Base-by-base conservation (phyloP, 2,113 vertebrate species). In the Osmerus mordax region DNA sequence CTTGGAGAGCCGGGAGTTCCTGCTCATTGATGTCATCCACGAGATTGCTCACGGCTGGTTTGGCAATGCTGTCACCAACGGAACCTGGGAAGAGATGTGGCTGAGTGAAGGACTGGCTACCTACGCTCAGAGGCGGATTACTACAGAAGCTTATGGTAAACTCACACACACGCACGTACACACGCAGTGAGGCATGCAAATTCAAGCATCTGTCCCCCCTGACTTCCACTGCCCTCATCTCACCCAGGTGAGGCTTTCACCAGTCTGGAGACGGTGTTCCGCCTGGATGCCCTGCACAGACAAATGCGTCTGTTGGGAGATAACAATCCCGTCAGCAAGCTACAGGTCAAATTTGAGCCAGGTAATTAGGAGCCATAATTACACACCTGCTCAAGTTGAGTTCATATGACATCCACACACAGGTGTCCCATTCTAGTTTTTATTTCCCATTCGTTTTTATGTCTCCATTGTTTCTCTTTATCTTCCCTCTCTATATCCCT, bases 61-160 rank as follows among this genome's bases (percentile, higher is more conserved):
- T 2, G 96, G 96, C 28, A 99, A 98, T 0, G 95, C 97, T 0
- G 97, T 99, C 89, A 99, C 97, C 88, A 98, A 98, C 0, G 97
- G 95, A 81, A 97, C 94, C 0, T 99, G 97, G 97, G 96, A 98
- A 84, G 96, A 99, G 92, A 98, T 98, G 97, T 99, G 97, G 97
- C 92, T 99, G 86, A 99, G 97, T 0, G 97, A 98, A 76, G 97
- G 97, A 1, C 90, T 99, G 28, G 96, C 97, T 75, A 99, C 97
- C 0, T 99, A 98, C 0, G 97, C 97, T 0, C 97, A 99, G 91
- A 92, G 97, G 59, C 92, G 96, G 18, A 98, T 99, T 89, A 98
- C 96, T 77, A 95, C 94, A 0, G 93, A 95, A 90, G 95, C 95
- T 71, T 97, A 95, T 0, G 95, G 96, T 98, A 90, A 5, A 62